A percentile compares a stretch with the other conserved stretches of the same genome.
Evolutionary conservation across 2,797 vertebrate genomes (phyloP).

Genomic region (Sardinella longiceps): DNA sequence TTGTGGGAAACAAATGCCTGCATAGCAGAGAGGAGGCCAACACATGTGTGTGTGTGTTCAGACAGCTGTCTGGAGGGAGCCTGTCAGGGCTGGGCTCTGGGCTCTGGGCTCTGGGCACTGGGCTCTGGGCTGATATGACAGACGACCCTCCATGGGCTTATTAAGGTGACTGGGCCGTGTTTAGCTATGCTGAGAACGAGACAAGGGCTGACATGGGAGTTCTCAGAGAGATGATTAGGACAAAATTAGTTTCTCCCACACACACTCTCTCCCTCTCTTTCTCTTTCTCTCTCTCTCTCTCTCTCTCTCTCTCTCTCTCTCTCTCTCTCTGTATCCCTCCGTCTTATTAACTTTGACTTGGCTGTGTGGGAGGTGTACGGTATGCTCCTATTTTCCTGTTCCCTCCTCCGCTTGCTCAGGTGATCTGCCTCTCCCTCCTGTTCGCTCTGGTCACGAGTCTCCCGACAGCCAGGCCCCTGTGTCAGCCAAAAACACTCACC

Average conservation of each 20-base stretch:
- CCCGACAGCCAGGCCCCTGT: no score
- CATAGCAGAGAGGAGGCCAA: neutral
- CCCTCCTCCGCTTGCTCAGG: neutral
- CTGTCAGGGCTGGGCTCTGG: neutral
- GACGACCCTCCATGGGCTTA: neutral
- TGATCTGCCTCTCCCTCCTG: neutral
- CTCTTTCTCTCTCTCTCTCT: neutral
- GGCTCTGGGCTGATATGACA: neutral
- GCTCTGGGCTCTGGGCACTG: no score
- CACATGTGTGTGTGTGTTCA: neutral
- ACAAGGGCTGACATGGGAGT: neutral
- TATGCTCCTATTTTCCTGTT: neutral
- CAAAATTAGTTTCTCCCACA: slow-evolving; percentile 1
- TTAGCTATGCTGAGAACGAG: neutral
- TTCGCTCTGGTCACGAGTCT: neutral
- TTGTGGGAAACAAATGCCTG: no score
- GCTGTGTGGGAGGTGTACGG: neutral
- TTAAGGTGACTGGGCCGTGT: neutral
- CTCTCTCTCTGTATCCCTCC: neutral
- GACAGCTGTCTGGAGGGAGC: neutral
- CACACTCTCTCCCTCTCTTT: neutral
- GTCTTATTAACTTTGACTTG: neutral
- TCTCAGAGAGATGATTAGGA: neutral
- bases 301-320: neutral
- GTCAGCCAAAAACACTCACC: neutral